Percentiles rank a stretch among this genome's conserved stretches.
Conservation (phyloP, 1,140 invertebrate species). For the Drosophila kanapiae region DNA sequence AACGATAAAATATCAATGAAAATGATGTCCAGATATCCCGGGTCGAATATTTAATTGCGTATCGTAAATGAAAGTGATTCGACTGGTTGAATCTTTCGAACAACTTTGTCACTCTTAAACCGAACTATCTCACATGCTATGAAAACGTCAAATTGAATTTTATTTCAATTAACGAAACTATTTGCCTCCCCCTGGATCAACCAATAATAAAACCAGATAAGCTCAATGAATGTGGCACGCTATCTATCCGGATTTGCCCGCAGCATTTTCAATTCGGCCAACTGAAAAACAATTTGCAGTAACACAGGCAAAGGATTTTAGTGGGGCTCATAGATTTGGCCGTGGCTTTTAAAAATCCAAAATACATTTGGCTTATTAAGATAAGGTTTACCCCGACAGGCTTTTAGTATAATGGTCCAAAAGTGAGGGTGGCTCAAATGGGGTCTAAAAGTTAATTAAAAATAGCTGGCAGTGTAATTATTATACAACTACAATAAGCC, state of each 20-base stretch:
- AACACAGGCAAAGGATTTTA: background rate
- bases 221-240: conserved; percentile 65
- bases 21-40: conserved; percentile 18
- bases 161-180: conserved; percentile 81
- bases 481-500: conserved; percentile 57
- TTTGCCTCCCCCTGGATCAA: conserved; percentile 41
- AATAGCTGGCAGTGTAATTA: conserved; percentile 52
- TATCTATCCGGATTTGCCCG: conserved; percentile 35
- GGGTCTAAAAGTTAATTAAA: conserved; percentile 65
- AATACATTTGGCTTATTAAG: conserved; percentile 71
- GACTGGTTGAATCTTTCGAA: conserved; percentile 64
- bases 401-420: conserved; percentile 4
- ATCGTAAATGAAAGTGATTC: conserved; percentile 35
- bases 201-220: conserved; percentile 45
- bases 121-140: conserved; percentile 73
- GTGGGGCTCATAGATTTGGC: conserved; percentile 51
- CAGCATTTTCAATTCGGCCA: conserved; percentile 46
- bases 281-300: conserved; percentile 20
- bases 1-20: conserved; percentile 27
- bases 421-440: conserved; percentile 15
- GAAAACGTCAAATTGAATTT: conserved; percentile 82
- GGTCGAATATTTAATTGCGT: conserved; percentile 29
- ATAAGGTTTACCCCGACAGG: conserved; percentile 37
- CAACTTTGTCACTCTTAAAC: conserved; percentile 73
- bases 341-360: conserved; percentile 58